These are phyloP conservation scores for Pollenia amentaria DNA, from an alignment of 2,888 invertebrate species.

Conservation along the genomic window DNA sequence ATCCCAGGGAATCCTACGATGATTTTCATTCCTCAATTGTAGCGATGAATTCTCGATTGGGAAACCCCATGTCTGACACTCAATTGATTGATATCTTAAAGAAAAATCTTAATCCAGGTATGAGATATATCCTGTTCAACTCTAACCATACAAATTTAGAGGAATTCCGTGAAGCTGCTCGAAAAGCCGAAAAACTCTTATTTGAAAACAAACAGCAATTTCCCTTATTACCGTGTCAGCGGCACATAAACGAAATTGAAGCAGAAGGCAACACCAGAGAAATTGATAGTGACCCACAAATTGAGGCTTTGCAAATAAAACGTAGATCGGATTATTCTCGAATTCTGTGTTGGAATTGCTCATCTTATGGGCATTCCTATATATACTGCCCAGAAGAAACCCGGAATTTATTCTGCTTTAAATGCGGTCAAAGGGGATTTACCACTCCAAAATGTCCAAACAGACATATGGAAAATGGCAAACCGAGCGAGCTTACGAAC, in stretches of 20 bases:
- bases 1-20: background rate
- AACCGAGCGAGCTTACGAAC: constrained; percentile 40
- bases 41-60: constrained; percentile 8
- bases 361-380: constrained; percentile 50
- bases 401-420: constrained; percentile 41
- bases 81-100: constrained; percentile 28
- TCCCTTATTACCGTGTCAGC: background rate
- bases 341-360: constrained; percentile 33
- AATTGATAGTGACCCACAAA: constrained; percentile 10
- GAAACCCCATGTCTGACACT: background rate
- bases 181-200: constrained; percentile 31
- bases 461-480: constrained; percentile 34
- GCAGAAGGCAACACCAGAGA: background rate
- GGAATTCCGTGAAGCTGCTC: constrained; percentile 25
- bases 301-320: constrained; percentile 17
- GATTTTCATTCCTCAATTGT: constrained; percentile 31
- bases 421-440: constrained; percentile 45
- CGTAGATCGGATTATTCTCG: background rate
- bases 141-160: constrained; percentile 9
- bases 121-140: constrained; percentile 16
- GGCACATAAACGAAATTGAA: background rate
- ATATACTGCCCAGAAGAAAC: constrained; percentile 45
- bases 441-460: constrained; percentile 32
- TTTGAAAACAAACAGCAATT: constrained; percentile 24
- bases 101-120: constrained; percentile 6